These are phyloP conservation scores for Hippoglossus stenolepis DNA, from an alignment of 2,113 vertebrate genomes.

Conservation along the genomic window DNA sequence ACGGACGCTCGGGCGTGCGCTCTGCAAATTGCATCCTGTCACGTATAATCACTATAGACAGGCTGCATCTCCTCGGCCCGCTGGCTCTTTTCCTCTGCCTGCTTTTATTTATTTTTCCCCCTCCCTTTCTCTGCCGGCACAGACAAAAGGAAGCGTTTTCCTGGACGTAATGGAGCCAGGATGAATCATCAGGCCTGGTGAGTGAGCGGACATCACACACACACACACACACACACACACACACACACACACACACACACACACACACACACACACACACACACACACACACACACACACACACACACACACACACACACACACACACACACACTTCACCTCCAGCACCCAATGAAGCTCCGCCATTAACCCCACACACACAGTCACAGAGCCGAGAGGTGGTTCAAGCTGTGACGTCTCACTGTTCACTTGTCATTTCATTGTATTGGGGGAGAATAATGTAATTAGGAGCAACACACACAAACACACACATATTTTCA, in stretches of 20 bases:
- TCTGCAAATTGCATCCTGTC: conserved; percentile 76
- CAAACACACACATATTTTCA: not conserved
- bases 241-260: conserved; percentile 6
- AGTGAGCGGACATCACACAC: not conserved
- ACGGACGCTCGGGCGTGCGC: conserved; percentile 5
- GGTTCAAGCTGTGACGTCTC: not conserved
- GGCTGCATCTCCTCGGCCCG: conserved; percentile 55
- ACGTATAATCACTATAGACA: conserved; percentile 77
- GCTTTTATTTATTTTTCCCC: conserved; percentile 33
- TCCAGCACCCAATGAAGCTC: not conserved
- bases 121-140: not conserved
- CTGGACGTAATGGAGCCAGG: conserved; percentile 66
- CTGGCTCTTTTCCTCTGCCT: conserved; percentile 54
- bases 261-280: conserved; percentile 6
- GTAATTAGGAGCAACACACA: not conserved
- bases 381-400: conserved; percentile 12
- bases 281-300: not conserved
- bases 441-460: conserved; percentile 21
- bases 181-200: conserved; percentile 79
- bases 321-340: conserved; percentile 20
- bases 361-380: not conserved
- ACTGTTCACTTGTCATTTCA: conserved; percentile 9
- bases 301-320: not conserved
- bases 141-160: conserved; percentile 70
- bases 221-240: not conserved